Conservation (phyloP, 2,113 vertebrate genomes). For the Pterocles gutturalis region DNA sequence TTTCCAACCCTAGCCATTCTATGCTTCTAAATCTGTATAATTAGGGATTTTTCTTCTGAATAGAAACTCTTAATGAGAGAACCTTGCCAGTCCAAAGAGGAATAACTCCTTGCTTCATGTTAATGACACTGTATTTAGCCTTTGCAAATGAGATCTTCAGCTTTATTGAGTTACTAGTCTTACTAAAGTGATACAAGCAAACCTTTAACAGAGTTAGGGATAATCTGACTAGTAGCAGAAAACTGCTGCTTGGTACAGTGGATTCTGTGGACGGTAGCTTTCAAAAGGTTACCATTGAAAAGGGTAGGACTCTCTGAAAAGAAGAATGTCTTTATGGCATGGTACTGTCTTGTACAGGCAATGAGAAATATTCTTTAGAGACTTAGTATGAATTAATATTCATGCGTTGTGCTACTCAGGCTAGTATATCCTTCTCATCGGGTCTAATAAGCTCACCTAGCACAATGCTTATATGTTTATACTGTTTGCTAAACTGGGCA, state of each 20-base stretch:
- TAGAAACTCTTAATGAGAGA: neutral
- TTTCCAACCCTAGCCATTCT: too few species aligned
- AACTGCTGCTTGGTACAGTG: neutral
- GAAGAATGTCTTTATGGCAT: neutral
- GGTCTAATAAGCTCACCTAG: neutral
- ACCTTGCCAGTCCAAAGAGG: neutral
- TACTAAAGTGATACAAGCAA: neutral
- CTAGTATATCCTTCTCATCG: neutral
- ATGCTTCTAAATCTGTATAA: neutral
- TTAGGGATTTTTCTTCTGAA: neutral
- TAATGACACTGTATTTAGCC: neutral
- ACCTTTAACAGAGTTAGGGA: neutral
- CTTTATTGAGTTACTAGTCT: neutral
- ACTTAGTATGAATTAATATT: neutral
- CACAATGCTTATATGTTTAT: neutral
- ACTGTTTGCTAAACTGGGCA: slow-evolving; percentile 7
- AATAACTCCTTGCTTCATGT: neutral
- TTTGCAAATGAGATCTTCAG: neutral
- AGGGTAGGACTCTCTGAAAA: neutral
- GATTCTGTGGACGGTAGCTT: neutral
- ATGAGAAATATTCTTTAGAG: neutral
- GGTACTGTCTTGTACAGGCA: neutral
- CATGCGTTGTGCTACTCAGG: neutral
- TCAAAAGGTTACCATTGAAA: neutral
- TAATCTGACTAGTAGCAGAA: neutral